Conservation (phyloP, 2,113 vertebrate genomes). For the Anolis carolinensis region DNA sequence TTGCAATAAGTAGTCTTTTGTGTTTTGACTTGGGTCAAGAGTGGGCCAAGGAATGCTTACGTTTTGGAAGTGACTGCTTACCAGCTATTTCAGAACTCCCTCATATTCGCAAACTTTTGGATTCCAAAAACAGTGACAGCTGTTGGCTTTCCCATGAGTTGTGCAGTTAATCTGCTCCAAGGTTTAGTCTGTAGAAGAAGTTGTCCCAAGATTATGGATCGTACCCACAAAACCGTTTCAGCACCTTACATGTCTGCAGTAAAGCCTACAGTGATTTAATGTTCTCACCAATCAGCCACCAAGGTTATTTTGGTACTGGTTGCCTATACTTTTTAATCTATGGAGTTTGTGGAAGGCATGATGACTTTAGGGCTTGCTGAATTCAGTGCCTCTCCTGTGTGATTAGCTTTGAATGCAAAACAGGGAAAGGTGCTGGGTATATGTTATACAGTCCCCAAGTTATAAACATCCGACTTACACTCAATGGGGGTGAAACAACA, state of each 20-base stretch:
- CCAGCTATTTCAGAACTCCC: not conserved
- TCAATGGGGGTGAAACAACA: no score
- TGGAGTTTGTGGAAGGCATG: not conserved
- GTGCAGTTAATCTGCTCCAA: no score
- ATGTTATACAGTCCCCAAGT: no score
- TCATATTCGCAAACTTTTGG: not conserved
- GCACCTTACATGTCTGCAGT: no score
- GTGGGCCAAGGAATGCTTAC: not conserved
- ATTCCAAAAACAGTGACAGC: not conserved
- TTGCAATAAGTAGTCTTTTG: not conserved
- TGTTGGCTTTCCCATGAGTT: no score
- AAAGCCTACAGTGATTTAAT: no score
- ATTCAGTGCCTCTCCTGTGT: not conserved
- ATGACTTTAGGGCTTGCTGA: not conserved
- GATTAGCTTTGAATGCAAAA: not conserved
- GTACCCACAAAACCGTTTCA: no score
- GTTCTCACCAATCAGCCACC: no score
- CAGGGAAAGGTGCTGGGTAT: no score
- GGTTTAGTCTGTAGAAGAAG: no score
- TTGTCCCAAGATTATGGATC: no score
- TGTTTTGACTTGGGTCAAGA: not conserved
- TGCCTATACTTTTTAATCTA: not conserved
- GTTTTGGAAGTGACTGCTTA: not conserved
- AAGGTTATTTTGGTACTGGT: not conserved
- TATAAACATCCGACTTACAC: no score